A percentile compares a stretch with the other conserved stretches of the same genome.
These are phyloP conservation scores for Nomada ferruginata DNA, from an alignment of 2,888 invertebrate genomes.

Conservation along the genomic window DNA sequence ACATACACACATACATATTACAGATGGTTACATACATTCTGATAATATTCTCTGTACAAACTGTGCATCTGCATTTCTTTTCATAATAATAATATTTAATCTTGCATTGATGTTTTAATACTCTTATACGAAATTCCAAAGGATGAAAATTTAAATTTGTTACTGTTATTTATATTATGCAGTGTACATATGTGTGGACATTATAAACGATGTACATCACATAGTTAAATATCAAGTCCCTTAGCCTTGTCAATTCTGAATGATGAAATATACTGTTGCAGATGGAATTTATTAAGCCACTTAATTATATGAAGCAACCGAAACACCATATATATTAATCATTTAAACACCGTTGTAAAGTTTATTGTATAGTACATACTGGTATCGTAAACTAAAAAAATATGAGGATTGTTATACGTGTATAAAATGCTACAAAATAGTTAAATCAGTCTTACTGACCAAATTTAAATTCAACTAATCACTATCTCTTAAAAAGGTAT, in stretches of 20 bases:
- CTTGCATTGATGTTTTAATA: conserved; percentile 3
- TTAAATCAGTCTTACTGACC: conserved; percentile 46
- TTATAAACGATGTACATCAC: conserved; percentile 1
- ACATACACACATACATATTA: conserved; percentile 2
- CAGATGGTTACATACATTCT: conserved; percentile 27
- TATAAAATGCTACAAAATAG: conserved; percentile 13
- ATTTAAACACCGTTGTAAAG: neutral
- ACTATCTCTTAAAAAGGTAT: conserved; percentile 33
- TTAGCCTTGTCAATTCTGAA: too few species aligned
- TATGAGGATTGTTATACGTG: neutral
- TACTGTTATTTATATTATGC: neutral
- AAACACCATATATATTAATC: neutral
- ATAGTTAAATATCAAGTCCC: neutral
- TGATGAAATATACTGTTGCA: too few species aligned
- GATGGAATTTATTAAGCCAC: neutral
- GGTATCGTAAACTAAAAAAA: conserved; percentile 1
- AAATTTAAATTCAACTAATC: conserved; percentile 41
- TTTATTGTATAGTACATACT: neutral
- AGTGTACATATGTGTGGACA: neutral
- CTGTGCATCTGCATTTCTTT: neutral
- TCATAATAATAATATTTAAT: conserved; percentile 14
- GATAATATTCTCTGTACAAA: conserved; percentile 21
- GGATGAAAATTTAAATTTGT: conserved; percentile 5
- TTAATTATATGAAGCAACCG: neutral
- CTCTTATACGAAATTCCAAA: conserved; percentile 17